A percentile compares a stretch with the other conserved stretches of the same genome.
phyloP scores from a whole-genome alignment of 2,113 vertebrate genomes.

The Platichthys stellatus region DNA sequence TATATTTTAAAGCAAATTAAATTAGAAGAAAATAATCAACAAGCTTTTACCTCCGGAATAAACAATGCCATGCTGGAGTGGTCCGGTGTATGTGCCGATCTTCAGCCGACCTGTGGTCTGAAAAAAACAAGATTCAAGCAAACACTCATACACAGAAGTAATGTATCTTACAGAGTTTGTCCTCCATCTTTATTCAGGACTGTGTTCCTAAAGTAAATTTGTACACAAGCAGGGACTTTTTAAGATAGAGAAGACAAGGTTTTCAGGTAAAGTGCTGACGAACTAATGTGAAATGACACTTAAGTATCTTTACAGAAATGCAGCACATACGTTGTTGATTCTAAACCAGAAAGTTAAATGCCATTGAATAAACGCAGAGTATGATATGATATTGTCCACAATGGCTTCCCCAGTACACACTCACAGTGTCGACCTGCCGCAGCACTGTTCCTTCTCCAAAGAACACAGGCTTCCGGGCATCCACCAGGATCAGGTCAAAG shows the following conservation, averaged over 20 bases:
- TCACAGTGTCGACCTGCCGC: constrained; percentile 95
- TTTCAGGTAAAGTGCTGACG: too few relatives aligned
- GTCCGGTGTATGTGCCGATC: constrained; percentile 96
- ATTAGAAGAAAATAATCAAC: background rate
- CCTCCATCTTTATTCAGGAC: background rate
- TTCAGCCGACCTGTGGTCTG: constrained; percentile 93
- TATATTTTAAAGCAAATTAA: background rate
- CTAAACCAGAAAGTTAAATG: too few relatives aligned
- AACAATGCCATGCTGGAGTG: constrained; percentile 92
- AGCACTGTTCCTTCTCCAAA: constrained; percentile 94
- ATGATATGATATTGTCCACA: background rate
- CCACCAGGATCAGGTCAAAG: constrained; percentile 94
- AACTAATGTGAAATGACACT: too few relatives aligned
- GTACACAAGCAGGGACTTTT: background rate
- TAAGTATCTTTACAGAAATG: too few relatives aligned
- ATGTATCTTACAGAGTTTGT: background rate
- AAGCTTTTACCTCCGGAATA: constrained; percentile 92
- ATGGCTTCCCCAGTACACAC: constrained; percentile 42
- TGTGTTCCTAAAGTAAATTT: background rate
- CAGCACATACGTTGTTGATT: too few relatives aligned
- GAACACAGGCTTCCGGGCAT: constrained; percentile 93
- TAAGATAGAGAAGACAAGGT: background rate
- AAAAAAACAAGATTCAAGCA: constrained; percentile 9
- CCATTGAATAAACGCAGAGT: background rate
- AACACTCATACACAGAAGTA: background rate